Evolutionary conservation across 1,140 invertebrate species (phyloP).

Genomic region (Diplogasteroides magnus): DNA sequence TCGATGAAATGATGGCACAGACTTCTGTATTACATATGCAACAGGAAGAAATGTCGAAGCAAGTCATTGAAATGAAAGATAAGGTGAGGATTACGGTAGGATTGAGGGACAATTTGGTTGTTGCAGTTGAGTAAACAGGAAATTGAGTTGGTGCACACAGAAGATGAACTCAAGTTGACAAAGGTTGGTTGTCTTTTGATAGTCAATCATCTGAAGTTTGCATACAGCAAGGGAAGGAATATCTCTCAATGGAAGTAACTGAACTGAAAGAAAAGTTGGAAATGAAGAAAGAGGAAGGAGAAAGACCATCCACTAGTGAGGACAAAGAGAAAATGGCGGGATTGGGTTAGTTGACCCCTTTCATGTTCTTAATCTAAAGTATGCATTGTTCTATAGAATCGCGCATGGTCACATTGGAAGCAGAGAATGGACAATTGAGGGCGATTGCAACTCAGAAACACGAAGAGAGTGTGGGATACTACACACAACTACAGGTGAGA

Average conservation of each 20-base stretch:
- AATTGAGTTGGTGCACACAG: not conserved
- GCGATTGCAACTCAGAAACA: not conserved
- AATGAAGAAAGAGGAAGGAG: not conserved
- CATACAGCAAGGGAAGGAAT: too few species aligned
- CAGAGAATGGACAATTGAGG: constrained; percentile 6
- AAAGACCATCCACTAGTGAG: not conserved
- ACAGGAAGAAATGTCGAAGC: constrained; percentile 5
- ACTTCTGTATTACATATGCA: constrained; percentile 13
- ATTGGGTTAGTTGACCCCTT: too few species aligned
- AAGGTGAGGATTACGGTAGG: not conserved
- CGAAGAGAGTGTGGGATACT: not conserved
- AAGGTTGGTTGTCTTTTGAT: too few species aligned
- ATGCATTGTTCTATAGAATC: too few species aligned
- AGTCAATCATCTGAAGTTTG: too few species aligned
- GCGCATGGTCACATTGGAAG: not conserved
- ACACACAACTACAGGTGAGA: not conserved
- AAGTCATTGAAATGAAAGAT: not conserved
- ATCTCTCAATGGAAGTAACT: not conserved
- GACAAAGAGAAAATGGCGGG: not conserved
- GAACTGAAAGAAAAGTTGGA: not conserved
- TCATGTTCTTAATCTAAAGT: too few species aligned
- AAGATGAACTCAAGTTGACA: not conserved
- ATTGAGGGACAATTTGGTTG: not conserved
- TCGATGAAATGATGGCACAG: constrained; percentile 23
- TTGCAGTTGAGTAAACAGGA: not conserved